A percentile compares a stretch with the other conserved stretches of the same genome.
phyloP scores from a whole-genome alignment of 2,113 vertebrate genomes.

The Passer montanus region DNA sequence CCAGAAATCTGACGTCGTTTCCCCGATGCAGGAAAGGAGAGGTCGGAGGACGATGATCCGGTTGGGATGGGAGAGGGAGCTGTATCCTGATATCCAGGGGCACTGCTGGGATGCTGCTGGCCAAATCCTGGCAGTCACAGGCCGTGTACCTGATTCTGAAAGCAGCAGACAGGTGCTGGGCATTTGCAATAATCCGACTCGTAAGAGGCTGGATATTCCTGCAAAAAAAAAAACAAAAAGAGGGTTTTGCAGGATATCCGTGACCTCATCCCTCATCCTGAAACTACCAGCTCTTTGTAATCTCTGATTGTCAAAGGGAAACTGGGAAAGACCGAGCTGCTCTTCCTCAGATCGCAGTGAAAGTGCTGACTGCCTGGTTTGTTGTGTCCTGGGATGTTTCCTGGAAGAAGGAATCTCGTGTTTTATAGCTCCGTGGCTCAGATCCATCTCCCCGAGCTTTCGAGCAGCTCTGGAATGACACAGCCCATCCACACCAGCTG shows the following conservation, averaged over 20 bases:
- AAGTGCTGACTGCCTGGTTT: neutral
- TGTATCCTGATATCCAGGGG: neutral
- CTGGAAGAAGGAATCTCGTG: neutral
- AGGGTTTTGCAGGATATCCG: neutral
- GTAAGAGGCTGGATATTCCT: fast-evolving
- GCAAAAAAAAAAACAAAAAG: neutral
- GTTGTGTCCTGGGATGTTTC: neutral
- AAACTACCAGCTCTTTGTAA: neutral
- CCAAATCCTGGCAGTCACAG: fast-evolving
- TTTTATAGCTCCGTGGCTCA: neutral
- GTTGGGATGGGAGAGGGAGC: neutral
- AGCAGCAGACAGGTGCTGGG: neutral
- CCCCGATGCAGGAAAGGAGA: neutral
- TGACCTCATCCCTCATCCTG: conserved; percentile 5
- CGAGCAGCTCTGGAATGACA: neutral
- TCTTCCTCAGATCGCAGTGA: neutral
- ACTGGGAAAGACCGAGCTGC: neutral
- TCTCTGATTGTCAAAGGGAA: neutral
- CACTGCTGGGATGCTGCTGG: neutral
- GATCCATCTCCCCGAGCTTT: neutral
- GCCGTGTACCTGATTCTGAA: fast-evolving
- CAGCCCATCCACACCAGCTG: neutral
- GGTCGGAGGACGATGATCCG: neutral
- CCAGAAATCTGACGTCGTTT: conserved; percentile 34
- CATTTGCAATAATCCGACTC: neutral